Conservation (phyloP, 2,888 invertebrate species). For the Elysia crispata region DNA sequence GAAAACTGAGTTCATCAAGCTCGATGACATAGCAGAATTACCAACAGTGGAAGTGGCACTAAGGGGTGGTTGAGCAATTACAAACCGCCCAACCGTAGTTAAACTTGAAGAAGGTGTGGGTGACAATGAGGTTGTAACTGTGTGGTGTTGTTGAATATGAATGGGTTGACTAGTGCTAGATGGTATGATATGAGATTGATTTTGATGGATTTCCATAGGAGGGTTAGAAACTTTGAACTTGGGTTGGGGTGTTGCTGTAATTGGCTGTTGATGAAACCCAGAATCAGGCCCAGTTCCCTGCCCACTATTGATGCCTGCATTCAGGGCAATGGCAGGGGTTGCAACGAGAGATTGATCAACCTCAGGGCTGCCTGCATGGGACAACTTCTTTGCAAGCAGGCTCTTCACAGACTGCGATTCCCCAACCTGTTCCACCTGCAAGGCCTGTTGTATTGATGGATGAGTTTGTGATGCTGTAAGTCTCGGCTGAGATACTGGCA, state of each 20-base stretch:
- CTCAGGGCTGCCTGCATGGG: slow-evolving; percentile 23
- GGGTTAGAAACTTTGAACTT: too few relatives aligned
- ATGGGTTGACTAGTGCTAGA: slow-evolving; percentile 15
- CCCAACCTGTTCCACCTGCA: slow-evolving; percentile 51
- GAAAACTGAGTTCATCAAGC: too few relatives aligned
- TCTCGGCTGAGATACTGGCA: slow-evolving; percentile 7
- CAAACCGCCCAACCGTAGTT: background rate
- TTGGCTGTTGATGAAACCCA: background rate
- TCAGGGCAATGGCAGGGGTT: background rate
- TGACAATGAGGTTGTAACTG: background rate
- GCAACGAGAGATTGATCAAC: too few relatives aligned
- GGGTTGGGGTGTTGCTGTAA: too few relatives aligned
- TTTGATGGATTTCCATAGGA: too few relatives aligned
- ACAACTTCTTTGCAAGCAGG: slow-evolving; percentile 91
- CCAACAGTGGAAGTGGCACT: too few relatives aligned
- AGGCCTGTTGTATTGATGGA: slow-evolving; percentile 61
- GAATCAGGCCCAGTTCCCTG: background rate
- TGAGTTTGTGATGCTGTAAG: slow-evolving; percentile 50
- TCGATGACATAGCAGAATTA: too few relatives aligned
- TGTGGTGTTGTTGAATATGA: background rate
- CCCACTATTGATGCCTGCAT: background rate
- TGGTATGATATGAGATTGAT: too few relatives aligned
- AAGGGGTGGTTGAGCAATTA: too few relatives aligned
- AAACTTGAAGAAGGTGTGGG: background rate
- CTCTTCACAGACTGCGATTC: slow-evolving; percentile 82